Evolutionary conservation across 2,888 invertebrate species (phyloP).

Genomic region (Ectemnius lituratus): DNA sequence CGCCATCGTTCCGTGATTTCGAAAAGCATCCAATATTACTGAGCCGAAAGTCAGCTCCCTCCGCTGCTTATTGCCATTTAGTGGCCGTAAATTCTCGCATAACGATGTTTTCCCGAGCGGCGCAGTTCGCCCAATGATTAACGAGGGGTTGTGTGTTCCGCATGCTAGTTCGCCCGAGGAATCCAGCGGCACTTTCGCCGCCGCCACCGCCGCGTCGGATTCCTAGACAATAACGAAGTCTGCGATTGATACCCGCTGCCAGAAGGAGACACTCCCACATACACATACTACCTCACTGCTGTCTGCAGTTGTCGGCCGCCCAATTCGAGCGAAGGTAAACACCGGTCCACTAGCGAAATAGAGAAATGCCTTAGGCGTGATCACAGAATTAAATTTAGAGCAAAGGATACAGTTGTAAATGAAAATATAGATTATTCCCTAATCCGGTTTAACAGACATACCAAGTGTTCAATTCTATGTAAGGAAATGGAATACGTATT

Average conservation of each 20-base stretch:
- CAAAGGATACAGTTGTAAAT: no score
- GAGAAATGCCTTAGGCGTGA: background rate
- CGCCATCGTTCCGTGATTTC: background rate
- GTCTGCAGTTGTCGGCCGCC: no score
- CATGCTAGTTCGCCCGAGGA: background rate
- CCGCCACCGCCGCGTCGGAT: conserved; percentile 27
- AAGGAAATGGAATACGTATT: no score
- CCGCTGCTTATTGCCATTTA: conserved; percentile 5
- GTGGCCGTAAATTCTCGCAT: background rate
- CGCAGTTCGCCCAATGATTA: background rate
- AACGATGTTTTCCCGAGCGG: background rate
- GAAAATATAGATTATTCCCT: background rate
- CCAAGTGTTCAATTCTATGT: no score
- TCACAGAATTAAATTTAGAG: background rate
- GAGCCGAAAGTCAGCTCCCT: background rate
- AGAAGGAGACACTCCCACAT: no score
- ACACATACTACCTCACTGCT: no score
- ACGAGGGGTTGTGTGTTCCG: background rate
- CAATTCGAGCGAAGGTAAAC: no score
- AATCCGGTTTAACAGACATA: no score
- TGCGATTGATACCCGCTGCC: no score
- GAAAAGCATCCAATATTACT: no score
- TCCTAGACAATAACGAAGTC: conserved; percentile 23
- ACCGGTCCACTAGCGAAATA: background rate
- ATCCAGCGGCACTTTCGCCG: conserved; percentile 3